Conservation (phyloP, 1,140 invertebrate genomes). For the Calliphora vicina region DNA sequence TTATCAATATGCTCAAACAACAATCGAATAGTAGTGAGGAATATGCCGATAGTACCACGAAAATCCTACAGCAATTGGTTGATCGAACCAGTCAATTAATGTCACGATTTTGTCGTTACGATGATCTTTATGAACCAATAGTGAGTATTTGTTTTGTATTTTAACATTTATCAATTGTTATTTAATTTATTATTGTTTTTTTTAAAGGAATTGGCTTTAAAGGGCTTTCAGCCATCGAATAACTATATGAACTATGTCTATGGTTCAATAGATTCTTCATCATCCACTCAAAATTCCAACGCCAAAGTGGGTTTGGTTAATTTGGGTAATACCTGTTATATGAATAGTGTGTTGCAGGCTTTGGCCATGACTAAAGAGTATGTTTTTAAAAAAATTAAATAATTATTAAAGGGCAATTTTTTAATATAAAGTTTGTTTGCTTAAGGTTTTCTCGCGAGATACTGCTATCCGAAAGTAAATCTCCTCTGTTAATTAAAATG, state of each 20-base stretch:
- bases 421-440: background rate
- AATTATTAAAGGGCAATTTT: background rate
- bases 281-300: slow-evolving; percentile 41
- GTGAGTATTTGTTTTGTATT: slow-evolving; percentile 33
- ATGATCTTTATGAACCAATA: slow-evolving; percentile 59
- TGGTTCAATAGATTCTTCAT: slow-evolving; percentile 24
- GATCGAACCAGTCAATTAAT: slow-evolving; percentile 65
- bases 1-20: slow-evolving; percentile 53
- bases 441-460: slow-evolving; percentile 71
- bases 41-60: slow-evolving; percentile 59
- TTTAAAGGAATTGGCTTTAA: slow-evolving; percentile 44
- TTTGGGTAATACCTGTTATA: slow-evolving; percentile 87
- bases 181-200: background rate
- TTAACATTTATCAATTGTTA: background rate
- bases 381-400: slow-evolving; percentile 56
- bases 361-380: slow-evolving; percentile 82
- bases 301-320: slow-evolving; percentile 81
- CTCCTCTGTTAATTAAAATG: slow-evolving; percentile 71
- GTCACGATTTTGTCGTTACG: slow-evolving; percentile 64
- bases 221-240: slow-evolving; percentile 47
- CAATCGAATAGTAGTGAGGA: slow-evolving; percentile 53
- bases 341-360: slow-evolving; percentile 86
- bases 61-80: slow-evolving; percentile 65
- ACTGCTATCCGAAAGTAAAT: slow-evolving; percentile 65
- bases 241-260: slow-evolving; percentile 45